Evolutionary conservation across 2,888 invertebrate genomes (phyloP).

Genomic region (Willowsia nigromaculata): DNA sequence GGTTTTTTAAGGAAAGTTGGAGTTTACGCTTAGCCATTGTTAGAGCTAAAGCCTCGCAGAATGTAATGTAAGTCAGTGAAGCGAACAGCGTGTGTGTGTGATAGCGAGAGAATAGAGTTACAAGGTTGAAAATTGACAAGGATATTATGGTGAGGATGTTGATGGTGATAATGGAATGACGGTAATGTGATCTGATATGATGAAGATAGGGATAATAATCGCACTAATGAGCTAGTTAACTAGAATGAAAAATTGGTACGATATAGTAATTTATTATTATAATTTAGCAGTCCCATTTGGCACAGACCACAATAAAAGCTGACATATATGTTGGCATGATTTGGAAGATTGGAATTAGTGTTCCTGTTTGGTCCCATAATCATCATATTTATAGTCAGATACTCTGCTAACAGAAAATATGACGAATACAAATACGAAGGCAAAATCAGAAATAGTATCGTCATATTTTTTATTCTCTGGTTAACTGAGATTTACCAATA

Average conservation of each 20-base stretch:
- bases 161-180: slow-evolving; percentile 2
- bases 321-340: background rate
- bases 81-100: background rate
- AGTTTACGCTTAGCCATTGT: background rate
- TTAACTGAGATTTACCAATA: too few species aligned
- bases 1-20: too few species aligned
- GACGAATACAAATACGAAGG: too few species aligned
- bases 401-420: too few species aligned
- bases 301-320: background rate
- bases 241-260: slow-evolving; percentile 3
- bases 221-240: slow-evolving; percentile 29
- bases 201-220: slow-evolving; percentile 26
- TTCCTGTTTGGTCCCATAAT: too few species aligned
- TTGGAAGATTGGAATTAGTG: background rate
- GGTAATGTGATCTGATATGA: slow-evolving; percentile 21
- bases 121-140: slow-evolving; percentile 35
- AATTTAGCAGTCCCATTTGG: background rate
- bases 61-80: background rate
- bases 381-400: too few species aligned
- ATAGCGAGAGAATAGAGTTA: background rate
- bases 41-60: too few species aligned
- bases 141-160: background rate
- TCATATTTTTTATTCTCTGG: too few species aligned
- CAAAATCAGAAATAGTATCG: too few species aligned
- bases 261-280: background rate